phyloP scores from a whole-genome alignment of 1,140 invertebrate species.

The Wasmannia auropunctata region DNA sequence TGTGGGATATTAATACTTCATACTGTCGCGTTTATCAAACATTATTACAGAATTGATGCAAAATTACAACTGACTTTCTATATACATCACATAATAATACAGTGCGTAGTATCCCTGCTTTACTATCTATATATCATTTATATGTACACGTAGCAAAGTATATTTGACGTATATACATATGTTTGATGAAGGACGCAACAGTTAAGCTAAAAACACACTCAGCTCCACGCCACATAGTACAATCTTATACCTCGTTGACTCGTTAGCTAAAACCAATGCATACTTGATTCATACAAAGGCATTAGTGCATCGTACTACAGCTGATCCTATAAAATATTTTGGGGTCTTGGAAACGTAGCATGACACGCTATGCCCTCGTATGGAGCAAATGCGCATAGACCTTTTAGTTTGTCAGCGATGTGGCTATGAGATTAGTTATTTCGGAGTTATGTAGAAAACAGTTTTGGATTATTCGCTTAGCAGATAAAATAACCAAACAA shows the following conservation, averaged over 20 bases:
- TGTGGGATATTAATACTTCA: constrained; percentile 62
- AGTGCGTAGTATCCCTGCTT: constrained; percentile 60
- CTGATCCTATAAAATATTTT: constrained; percentile 13
- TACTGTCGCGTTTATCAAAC: constrained; percentile 63
- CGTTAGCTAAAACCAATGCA: constrained; percentile 54
- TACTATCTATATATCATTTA: constrained; percentile 69
- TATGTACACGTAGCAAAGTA: constrained; percentile 68
- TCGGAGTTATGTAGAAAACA: constrained; percentile 1
- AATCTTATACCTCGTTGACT: constrained; percentile 40
- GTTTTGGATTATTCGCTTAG: not conserved
- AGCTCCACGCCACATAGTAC: constrained; percentile 63
- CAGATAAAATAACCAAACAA: constrained; percentile 29
- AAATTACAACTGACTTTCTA: constrained; percentile 69
- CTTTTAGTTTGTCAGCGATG: not conserved
- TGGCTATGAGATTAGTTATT: constrained; percentile 4
- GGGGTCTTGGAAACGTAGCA: constrained; percentile 39
- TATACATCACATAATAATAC: constrained; percentile 67
- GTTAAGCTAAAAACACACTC: constrained; percentile 68
- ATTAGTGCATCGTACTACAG: constrained; percentile 37
- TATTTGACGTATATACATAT: constrained; percentile 56
- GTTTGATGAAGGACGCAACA: constrained; percentile 64
- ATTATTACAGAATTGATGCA: constrained; percentile 61
- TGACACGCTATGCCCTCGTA: constrained; percentile 17
- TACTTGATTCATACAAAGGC: constrained; percentile 45
- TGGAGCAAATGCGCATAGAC: constrained; percentile 29